Percentiles rank a stretch among this genome's conserved stretches.
Evolutionary conservation across 2,888 invertebrate genomes (phyloP).

Genomic region (Orchestes rusci): DNA sequence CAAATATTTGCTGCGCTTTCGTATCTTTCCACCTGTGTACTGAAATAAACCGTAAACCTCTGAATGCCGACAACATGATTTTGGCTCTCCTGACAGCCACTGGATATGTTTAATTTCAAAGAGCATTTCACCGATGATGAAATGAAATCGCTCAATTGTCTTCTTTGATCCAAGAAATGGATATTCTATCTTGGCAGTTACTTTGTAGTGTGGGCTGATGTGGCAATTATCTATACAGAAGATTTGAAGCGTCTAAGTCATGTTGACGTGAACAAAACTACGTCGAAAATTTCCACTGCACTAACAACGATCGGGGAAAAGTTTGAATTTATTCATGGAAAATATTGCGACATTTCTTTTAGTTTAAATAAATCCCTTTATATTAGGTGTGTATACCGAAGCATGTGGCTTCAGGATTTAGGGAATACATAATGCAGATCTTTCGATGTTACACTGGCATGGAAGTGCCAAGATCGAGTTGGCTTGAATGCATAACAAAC

Average conservation of each 20-base stretch:
- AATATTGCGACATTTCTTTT: constrained; percentile 26
- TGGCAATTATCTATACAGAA: too few relatives aligned
- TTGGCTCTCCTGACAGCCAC: too few relatives aligned
- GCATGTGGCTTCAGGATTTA: constrained; percentile 39
- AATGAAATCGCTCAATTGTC: too few relatives aligned
- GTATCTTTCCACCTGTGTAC: constrained; percentile 42
- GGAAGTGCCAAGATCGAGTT: constrained; percentile 35
- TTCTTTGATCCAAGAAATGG: too few relatives aligned
- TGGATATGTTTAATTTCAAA: too few relatives aligned
- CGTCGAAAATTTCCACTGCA: too few relatives aligned
- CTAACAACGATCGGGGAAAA: constrained; percentile 15
- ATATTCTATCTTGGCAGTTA: too few relatives aligned
- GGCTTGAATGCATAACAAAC: constrained; percentile 44
- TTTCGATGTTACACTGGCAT: constrained; percentile 37
- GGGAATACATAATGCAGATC: constrained; percentile 41
- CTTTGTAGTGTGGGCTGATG: too few relatives aligned
- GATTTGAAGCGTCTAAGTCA: too few relatives aligned
- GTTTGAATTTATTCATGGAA: constrained; percentile 23
- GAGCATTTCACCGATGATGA: too few relatives aligned
- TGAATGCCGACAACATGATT: constrained; percentile 23
- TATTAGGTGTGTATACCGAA: constrained; percentile 34
- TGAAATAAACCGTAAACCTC: constrained; percentile 26
- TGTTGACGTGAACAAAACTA: too few relatives aligned
- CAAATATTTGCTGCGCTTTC: constrained; percentile 44
- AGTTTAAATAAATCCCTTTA: constrained; percentile 31